Evolutionary conservation across 2,888 invertebrate genomes (phyloP).

Genomic region (Apamea epomidion): DNA sequence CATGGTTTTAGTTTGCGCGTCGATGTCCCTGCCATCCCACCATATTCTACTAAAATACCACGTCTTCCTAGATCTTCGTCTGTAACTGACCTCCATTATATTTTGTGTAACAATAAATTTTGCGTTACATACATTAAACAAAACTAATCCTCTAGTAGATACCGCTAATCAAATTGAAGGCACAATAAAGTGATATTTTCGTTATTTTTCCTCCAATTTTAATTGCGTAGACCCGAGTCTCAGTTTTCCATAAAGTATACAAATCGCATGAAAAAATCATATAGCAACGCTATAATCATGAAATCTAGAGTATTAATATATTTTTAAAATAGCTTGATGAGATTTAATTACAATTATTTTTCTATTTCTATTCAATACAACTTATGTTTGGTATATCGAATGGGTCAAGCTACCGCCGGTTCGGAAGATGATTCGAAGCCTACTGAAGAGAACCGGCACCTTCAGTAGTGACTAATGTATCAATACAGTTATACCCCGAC

Average conservation of each 20-base stretch:
- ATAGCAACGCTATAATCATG: slow-evolving; percentile 2
- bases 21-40: background rate
- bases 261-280: slow-evolving; percentile 9
- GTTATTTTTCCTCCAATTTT: background rate
- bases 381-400: slow-evolving; percentile 9
- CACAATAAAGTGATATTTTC: background rate
- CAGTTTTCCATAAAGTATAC: slow-evolving; percentile 10
- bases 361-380: slow-evolving; percentile 21
- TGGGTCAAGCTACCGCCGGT: slow-evolving; percentile 27
- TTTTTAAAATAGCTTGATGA: slow-evolving; percentile 54
- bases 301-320: background rate
- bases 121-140: background rate
- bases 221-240: background rate
- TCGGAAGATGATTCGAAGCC: slow-evolving; percentile 16
- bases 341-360: background rate
- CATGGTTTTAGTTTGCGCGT: background rate
- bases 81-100: slow-evolving; percentile 6
- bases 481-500: slow-evolving; percentile 40
- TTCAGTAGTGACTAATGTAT: slow-evolving; percentile 23
- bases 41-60: slow-evolving; percentile 23
- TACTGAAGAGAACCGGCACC: slow-evolving; percentile 38
- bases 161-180: background rate
- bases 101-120: slow-evolving; percentile 1
- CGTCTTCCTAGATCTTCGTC: background rate
- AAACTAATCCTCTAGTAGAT: slow-evolving; percentile 4